phyloP scores from a whole-genome alignment of 1,140 invertebrate genomes.

The Ostrea edulis region DNA sequence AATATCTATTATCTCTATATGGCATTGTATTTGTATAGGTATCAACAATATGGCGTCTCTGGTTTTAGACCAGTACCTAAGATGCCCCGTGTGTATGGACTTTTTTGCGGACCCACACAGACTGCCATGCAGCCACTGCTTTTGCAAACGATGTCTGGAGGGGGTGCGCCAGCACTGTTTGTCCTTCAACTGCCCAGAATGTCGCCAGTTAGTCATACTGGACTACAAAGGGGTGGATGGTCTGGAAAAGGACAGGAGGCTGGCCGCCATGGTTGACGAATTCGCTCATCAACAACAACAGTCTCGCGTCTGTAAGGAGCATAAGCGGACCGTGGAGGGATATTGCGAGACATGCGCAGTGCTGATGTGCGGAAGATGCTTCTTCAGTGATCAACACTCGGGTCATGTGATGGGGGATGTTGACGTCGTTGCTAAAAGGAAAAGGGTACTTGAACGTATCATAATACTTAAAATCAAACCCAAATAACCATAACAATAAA shows the following conservation, averaged over 20 bases:
- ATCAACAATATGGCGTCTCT: constrained; percentile 31
- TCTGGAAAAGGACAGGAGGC: constrained; percentile 23
- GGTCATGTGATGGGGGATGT: constrained; percentile 35
- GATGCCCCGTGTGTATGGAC: constrained; percentile 42
- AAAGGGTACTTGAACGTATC: constrained; percentile 5
- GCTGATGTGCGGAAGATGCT: constrained; percentile 37
- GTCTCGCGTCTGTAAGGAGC: constrained; percentile 42
- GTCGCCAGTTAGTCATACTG: constrained; percentile 18
- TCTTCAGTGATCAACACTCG: constrained; percentile 17
- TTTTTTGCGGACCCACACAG: constrained; percentile 32
- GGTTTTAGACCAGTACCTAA: constrained; percentile 37
- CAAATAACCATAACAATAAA: too few species aligned
- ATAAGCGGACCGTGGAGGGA: constrained; percentile 41
- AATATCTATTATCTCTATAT: neutral
- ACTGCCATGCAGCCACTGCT: constrained; percentile 29
- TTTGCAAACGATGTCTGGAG: constrained; percentile 39
- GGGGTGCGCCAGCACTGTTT: constrained; percentile 36
- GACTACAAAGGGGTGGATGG: constrained; percentile 37
- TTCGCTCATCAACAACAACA: constrained; percentile 33
- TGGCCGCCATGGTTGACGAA: constrained; percentile 33
- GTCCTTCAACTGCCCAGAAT: constrained; percentile 41
- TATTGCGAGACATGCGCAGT: constrained; percentile 40
- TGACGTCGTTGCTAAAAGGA: neutral
- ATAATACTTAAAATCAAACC: too few species aligned
- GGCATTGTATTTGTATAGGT: neutral